phyloP scores from a whole-genome alignment of 2,797 vertebrate species.

The Malurus leucopterus region DNA sequence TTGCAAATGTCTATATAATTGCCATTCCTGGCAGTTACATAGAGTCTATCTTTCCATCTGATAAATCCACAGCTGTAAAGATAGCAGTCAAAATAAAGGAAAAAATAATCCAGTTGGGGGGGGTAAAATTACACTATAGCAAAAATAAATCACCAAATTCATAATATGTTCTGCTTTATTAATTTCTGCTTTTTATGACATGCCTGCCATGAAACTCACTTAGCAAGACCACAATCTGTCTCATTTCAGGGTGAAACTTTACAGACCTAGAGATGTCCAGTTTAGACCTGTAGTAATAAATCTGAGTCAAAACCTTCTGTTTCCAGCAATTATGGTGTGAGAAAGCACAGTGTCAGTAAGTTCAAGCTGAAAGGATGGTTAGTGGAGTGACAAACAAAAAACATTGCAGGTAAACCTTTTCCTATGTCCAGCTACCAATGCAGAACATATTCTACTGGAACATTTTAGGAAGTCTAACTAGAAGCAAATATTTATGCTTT shows the following conservation, averaged over 20 bases:
- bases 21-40: neutral
- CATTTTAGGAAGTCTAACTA: neutral
- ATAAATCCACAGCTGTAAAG: neutral
- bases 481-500: neutral
- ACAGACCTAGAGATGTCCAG: neutral
- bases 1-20: neutral
- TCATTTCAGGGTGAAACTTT: neutral
- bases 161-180: neutral
- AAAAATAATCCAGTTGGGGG: neutral
- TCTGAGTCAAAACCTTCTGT: neutral
- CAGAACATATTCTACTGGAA: neutral
- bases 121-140: accelerated
- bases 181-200: neutral
- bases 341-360: neutral
- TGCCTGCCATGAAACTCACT: neutral
- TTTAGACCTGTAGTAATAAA: neutral
- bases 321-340: neutral
- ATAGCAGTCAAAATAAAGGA: neutral
- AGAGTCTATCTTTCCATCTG: neutral
- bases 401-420: neutral
- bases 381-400: neutral
- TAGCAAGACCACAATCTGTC: neutral
- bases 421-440: neutral
- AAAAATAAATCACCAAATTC: neutral
- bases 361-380: neutral